Evolutionary conservation across 2,113 vertebrate species (phyloP), one percentile per base, ranked within the genome.

Genomic region (Gnathonemus longibarbis): DNA sequence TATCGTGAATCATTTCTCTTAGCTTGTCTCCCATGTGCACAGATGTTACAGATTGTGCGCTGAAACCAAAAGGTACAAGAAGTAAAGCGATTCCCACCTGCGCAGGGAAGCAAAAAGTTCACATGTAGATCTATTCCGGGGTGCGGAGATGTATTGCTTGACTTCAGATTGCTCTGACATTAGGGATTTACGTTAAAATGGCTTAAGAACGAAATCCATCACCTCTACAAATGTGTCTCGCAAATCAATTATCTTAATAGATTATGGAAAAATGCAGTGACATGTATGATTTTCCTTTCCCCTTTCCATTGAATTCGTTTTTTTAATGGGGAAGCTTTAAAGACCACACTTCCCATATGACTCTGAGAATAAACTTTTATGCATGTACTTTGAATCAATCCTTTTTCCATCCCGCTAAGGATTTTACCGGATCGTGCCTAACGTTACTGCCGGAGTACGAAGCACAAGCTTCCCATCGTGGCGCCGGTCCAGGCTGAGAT

Each of bases 401-500:
- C 31, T 31, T 31, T 31, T 31, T 31, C 31, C 31, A 31, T 31
- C 74, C 74, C 8, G 5, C 15, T 77, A 77, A 39, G 74, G 35
- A 19, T 39, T 27, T 70, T 70, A 27, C n/a, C n/a, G n/a, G 58
- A 66, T 27, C 11, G 58, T n/a, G 24, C 31, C 3, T 4, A 39
- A 77, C 31, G 35, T 77, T 77, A 39, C 70, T 7, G 70, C 1
- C 13, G 74, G 17, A 77, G 13, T 7, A 19, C 0, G 35, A 35
- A 42, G 2, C 35, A 31, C 31, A 31, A 31, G 31, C 31, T 95
- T 92, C 93, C 93, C 93, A 95, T 96, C 94, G 95, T 94, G 94
- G 93, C 94, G 93, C 93, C 93, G 93, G 92, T 93, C 93, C 93
- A 94, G 94, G 93, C 94, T 93, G 93, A 94, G 94, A 95, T 96